Base-by-base conservation (phyloP, 2,113 vertebrate species). In the Cephalopterus ornatus region DNA sequence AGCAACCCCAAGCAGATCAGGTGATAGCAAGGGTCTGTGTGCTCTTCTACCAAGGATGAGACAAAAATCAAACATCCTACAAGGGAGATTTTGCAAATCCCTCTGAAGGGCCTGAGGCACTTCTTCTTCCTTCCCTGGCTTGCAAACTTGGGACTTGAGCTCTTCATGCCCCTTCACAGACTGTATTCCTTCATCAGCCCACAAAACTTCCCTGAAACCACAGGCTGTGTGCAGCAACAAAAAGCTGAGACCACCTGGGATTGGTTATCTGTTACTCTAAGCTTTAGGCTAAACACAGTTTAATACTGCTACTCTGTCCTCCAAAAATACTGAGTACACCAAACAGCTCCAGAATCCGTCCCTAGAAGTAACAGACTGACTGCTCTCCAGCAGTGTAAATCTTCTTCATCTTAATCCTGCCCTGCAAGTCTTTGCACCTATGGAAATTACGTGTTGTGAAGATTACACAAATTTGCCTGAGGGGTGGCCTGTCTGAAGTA, bases 401-500 rank as follows among this genome's bases (percentile, higher is more conserved):
- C 59, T 76, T 74, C 61, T 65, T 84, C 73, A 80, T 61, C 73
- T 76, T 71, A 94, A 93, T 83, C 89, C 84, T 82, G 62, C 85
- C 63, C 56, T 84, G 55, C 76, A 44, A 96, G 84, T 62, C 32
- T 73, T 96, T 87, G 81, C 81, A 89, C 73, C 89, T 87, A 91
- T 85, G 81, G 85, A 95, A 94, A 93, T 93, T 35, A 30, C 0
- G 0, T 55, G 62, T 21, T 93, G 27, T 67, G 62, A 18, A 76
- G 89, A 78, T 93, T 91, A 84, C 85, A 92, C 33, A 92, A 63
- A 91, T 24, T 66, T 90, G 92, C 88, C 75, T 39, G 35, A 81
- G 85, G 89, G 33, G 27, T 30, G 71, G 17, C 61, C 39, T 94
- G 62, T 79, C 42, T 93, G 67, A 90, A 80, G 74, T 49, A 81